Conservation (phyloP, 2,113 vertebrate genomes). For the Zosterops borbonicus region DNA sequence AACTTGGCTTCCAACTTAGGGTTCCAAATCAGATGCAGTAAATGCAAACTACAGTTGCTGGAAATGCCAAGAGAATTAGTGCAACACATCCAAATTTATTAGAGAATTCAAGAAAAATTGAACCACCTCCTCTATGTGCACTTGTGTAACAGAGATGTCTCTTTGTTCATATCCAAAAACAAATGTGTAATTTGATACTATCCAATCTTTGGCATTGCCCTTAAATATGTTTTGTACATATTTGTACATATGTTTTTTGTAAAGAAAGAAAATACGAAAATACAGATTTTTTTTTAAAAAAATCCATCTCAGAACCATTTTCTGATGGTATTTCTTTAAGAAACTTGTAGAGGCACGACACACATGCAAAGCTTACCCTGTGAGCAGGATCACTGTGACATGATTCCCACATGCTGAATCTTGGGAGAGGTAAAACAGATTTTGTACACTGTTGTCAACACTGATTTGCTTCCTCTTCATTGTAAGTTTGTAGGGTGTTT, state of each 20-base stretch:
- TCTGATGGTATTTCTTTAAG: neutral
- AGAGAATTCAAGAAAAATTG: neutral
- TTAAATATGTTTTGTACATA: neutral
- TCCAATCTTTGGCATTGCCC: neutral
- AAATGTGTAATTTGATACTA: neutral
- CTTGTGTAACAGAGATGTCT: neutral
- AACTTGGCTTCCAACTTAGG: neutral
- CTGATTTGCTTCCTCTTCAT: neutral
- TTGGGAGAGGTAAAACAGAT: neutral
- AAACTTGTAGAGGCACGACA: neutral
- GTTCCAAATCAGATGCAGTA: neutral
- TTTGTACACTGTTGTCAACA: neutral
- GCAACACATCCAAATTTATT: neutral
- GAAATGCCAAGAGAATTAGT: neutral
- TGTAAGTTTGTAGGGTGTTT: neutral
- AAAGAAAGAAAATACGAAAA: neutral
- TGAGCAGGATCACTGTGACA: neutral
- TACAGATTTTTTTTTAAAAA: no score
- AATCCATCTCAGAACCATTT: neutral
- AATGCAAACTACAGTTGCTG: neutral
- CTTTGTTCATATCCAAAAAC: neutral
- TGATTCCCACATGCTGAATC: rapidly evolving
- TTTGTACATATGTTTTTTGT: no score
- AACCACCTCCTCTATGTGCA: neutral
- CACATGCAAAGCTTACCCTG: neutral